Evolutionary conservation across 37 sponge, comb jelly and placozoan species (phyloP), one percentile per base, ranked within the genome.

Genomic region (Aplysina aerophoba): DNA sequence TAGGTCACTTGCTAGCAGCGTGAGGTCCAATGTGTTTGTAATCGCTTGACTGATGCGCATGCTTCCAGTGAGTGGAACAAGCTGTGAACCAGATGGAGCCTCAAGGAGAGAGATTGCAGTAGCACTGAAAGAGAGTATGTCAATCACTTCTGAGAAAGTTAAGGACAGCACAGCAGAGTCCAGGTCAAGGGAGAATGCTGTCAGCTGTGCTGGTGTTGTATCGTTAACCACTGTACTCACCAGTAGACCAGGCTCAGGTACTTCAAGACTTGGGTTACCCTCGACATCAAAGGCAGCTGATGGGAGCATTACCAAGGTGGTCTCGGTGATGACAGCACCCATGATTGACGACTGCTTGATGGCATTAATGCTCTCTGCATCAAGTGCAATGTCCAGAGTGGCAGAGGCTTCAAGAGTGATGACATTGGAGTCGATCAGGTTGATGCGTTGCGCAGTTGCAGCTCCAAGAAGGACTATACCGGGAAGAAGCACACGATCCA

Each of bases 111-210:
- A 55, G 28, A 92, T 82, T 11, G 85, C 75, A 30, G 85, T 72
- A 25, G 78, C 69, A 37, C 63, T 61, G 5, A 85, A 44, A 24
- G 93, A 65, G 36, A 79, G 69, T 15, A 87, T 80, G 57, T 95
- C 84, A 0, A 95, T 73, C 4, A 83, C 72, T 36, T 95, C 96
- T 71, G 81, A 59, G 81, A 92, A 95, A 30, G 84, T 85, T 28
- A 95, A 55, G n/a, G 73, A 57, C 14, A 95, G 25, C 50, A 59
- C 22, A 37, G 88, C 93, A 56, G 67, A 38, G 38, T 95, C 67
- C 77, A 95, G 69, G 78, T 90, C 75, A 60, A 95, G 84, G 30
- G 80, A 79, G 75, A 92, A 92, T 14, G 28, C 50, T 11, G 28
- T 41, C 25, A 95, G 17, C 61, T 57, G 56, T 6, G 90, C 90